Conservation (phyloP, 2,113 vertebrate species). For the Macroglossus sobrinus region DNA sequence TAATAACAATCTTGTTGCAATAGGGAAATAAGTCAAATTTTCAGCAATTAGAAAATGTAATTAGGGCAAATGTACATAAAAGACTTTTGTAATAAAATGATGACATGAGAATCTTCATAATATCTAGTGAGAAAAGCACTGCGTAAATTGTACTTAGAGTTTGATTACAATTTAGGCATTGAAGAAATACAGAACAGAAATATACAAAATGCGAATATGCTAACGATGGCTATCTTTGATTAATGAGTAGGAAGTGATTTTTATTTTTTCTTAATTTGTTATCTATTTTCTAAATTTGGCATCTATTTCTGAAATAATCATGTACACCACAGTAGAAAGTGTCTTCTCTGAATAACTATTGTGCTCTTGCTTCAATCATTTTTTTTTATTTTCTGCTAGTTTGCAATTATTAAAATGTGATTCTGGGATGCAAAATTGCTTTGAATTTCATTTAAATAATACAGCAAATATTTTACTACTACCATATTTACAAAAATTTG, state of each 20-base stretch:
- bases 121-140: not conserved
- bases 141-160: not conserved
- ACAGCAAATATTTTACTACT: constrained; percentile 14
- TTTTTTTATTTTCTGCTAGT: not conserved
- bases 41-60: not conserved
- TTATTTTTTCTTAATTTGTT: not conserved
- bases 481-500: not conserved
- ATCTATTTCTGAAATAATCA: not conserved
- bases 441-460: constrained; percentile 17
- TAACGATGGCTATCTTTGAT: not conserved
- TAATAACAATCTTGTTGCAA: not conserved
- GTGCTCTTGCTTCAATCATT: not conserved
- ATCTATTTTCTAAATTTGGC: not conserved
- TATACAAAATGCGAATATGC: not conserved
- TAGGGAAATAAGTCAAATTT: not conserved
- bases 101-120: not conserved
- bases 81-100: not conserved
- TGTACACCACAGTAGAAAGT: not conserved
- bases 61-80: not conserved
- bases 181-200: not conserved
- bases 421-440: not conserved
- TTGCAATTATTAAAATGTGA: constrained; percentile 26
- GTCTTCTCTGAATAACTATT: not conserved
- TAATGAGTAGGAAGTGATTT: not conserved
- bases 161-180: not conserved